These are phyloP conservation scores for Octodonta nipae DNA, from an alignment of 2,888 invertebrate species.

Conservation along the genomic window DNA sequence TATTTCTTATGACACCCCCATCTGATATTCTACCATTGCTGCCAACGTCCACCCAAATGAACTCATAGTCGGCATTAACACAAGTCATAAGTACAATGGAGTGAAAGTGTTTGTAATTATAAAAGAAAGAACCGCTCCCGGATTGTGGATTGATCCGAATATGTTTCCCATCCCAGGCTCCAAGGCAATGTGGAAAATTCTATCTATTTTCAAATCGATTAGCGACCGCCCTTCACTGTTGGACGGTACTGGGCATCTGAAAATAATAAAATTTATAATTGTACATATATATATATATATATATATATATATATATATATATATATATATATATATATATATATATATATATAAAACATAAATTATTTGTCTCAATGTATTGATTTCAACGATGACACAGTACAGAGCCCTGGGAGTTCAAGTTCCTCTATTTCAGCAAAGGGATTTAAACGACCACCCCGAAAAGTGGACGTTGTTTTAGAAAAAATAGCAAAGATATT, in stretches of 20 bases:
- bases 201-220: conserved; percentile 4
- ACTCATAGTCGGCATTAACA: conserved; percentile 4
- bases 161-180: conserved; percentile 4
- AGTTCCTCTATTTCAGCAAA: no score
- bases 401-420: no score
- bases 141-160: background rate
- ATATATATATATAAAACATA: no score
- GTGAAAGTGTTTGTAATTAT: conserved; percentile 5
- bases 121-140: conserved; percentile 5
- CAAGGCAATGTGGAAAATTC: conserved; percentile 6
- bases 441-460: no score
- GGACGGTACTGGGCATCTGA: conserved; percentile 4
- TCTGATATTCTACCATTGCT: conserved; percentile 7
- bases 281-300: no score
- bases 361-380: no score
- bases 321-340: no score
- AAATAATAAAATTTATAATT: no score
- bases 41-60: background rate
- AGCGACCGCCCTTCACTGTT: conserved; percentile 7
- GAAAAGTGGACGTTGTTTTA: no score
- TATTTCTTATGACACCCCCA: conserved; percentile 14
- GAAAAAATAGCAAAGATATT: no score
- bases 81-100: conserved; percentile 5
- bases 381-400: no score
- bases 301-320: no score